Conservation (phyloP, 2,113 vertebrate genomes). For the Dolichotis patagonum region DNA sequence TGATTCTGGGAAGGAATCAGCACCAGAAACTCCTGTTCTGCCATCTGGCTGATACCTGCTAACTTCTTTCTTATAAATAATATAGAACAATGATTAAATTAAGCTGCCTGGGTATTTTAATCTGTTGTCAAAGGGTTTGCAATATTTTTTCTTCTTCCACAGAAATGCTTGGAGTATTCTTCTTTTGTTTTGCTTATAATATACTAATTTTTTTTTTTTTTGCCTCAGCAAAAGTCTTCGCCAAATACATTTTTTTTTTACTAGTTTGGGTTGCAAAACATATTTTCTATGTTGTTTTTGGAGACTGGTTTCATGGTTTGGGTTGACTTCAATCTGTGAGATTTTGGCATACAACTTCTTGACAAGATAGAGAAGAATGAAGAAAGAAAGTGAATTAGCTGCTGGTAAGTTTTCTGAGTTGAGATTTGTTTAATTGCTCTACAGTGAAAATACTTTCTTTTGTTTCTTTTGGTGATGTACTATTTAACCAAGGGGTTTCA, state of each 20-base stretch:
- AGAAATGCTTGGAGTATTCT: not conserved
- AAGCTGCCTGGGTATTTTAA: not conserved
- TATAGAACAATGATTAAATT: not conserved
- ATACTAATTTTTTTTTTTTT: not conserved
- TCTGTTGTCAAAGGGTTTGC: not conserved
- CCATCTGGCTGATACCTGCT: not conserved
- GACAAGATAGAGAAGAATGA: not conserved
- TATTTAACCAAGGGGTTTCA: not conserved
- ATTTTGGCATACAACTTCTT: not conserved
- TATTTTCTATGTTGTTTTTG: not conserved
- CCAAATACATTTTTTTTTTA: not conserved
- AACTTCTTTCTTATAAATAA: not conserved
- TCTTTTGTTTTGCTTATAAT: constrained; percentile 22
- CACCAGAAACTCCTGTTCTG: not conserved
- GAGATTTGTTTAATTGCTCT: not conserved
- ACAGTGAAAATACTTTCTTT: not conserved
- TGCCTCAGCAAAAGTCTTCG: not conserved
- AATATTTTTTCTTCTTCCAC: not conserved
- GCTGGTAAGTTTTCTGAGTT: not conserved
- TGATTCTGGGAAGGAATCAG: not conserved
- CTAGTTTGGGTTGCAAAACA: constrained; percentile 32
- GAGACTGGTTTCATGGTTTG: not conserved
- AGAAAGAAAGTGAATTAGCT: not conserved
- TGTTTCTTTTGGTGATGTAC: not conserved
- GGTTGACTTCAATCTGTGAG: not conserved